These are phyloP conservation scores for Drosophila navojoa DNA, from an alignment of 1,140 invertebrate species.

Conservation along the genomic window DNA sequence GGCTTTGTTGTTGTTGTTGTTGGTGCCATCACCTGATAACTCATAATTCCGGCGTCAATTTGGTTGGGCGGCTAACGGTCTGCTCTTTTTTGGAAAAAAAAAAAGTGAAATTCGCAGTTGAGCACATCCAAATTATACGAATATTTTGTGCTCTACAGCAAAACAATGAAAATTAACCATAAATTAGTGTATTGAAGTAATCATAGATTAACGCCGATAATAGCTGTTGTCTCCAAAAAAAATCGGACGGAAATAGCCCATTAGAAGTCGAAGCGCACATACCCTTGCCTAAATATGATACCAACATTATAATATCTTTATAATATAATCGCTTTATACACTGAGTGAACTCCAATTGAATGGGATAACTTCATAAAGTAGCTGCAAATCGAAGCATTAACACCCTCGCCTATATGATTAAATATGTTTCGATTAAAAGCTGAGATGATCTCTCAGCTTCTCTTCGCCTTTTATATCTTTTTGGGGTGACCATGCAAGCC, in stretches of 20 bases:
- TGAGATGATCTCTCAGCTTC: too few relatives aligned
- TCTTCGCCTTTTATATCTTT: too few relatives aligned
- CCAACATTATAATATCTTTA: background rate
- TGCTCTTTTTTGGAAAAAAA: background rate
- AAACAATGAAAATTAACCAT: conserved; percentile 27
- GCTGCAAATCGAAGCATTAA: background rate
- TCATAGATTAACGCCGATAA: conserved; percentile 27
- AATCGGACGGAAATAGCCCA: background rate
- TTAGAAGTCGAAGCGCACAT: too few relatives aligned
- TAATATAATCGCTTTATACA: background rate
- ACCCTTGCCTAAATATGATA: too few relatives aligned
- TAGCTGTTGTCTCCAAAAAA: conserved; percentile 4
- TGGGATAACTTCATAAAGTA: too few relatives aligned
- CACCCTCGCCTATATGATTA: background rate
- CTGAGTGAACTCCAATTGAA: too few relatives aligned
- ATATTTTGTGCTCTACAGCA: background rate
- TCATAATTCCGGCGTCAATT: conserved; percentile 17
- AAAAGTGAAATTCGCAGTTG: conserved; percentile 17
- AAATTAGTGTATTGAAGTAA: conserved; percentile 25
- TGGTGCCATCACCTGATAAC: conserved; percentile 34
- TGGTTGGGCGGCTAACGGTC: conserved; percentile 19
- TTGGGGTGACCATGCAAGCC: too few relatives aligned
- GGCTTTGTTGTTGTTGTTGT: background rate
- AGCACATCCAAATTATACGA: conserved; percentile 19
- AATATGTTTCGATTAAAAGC: too few relatives aligned